phyloP scores from a whole-genome alignment of 37 sponge, comb jelly and placozoan species.

The Eunapius fragilis region DNA sequence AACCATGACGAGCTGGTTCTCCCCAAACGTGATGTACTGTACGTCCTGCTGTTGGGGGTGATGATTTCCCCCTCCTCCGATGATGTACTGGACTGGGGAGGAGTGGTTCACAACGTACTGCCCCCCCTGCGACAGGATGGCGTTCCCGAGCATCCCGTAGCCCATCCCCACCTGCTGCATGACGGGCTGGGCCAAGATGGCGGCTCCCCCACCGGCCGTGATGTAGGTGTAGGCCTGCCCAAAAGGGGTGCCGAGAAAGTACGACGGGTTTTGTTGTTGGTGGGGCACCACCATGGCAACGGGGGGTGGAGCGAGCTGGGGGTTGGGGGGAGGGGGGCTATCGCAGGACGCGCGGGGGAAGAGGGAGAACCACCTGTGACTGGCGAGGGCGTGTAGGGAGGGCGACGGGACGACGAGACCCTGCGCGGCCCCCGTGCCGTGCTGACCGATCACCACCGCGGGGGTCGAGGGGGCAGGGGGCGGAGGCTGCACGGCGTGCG shows the following conservation, averaged over 20 bases:
- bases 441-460: neutral
- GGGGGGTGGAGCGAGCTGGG: slow-evolving; percentile 6
- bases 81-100: slow-evolving; percentile 29
- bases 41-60: slow-evolving; percentile 33
- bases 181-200: neutral
- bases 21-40: slow-evolving; percentile 12
- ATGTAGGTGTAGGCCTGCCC: neutral
- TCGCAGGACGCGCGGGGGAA: neutral
- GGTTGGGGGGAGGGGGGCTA: neutral
- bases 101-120: slow-evolving; percentile 9
- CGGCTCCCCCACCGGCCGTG: slow-evolving; percentile 10
- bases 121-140: slow-evolving; percentile 22
- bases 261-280: neutral
- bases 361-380: neutral
- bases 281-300: slow-evolving; percentile 10
- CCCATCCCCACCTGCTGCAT: slow-evolving; percentile 44
- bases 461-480: neutral
- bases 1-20: neutral
- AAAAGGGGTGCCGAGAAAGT: neutral
- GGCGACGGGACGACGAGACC: neutral
- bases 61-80: slow-evolving; percentile 14
- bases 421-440: neutral
- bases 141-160: slow-evolving; percentile 55
- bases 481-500: neutral
- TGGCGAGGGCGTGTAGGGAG: neutral